phyloP scores from a whole-genome alignment of 2,797 vertebrate genomes.

The Phrynocephalus forsythii region DNA sequence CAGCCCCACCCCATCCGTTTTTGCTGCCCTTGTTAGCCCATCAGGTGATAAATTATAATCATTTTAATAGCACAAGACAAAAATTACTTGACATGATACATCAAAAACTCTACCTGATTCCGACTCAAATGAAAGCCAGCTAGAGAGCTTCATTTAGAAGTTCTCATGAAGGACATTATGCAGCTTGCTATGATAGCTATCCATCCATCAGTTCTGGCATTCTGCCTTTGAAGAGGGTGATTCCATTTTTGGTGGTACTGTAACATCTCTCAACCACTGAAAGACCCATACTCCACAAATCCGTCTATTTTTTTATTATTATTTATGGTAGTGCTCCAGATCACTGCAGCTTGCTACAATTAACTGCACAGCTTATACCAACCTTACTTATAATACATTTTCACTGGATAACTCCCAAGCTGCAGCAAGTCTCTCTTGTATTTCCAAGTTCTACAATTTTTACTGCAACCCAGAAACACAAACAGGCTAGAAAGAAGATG shows the following conservation, averaged over 20 bases:
- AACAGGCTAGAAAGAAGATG: background rate
- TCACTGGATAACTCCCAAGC: background rate
- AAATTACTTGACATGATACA: background rate
- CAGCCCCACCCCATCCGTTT: too few relatives aligned
- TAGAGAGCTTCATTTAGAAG: background rate
- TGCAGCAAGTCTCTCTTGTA: background rate
- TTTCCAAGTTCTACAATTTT: background rate
- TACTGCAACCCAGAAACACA: background rate
- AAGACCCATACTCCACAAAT: background rate
- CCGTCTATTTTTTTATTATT: background rate
- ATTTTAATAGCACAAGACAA: background rate
- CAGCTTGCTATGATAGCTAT: background rate
- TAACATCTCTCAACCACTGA: background rate
- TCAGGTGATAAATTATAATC: too few relatives aligned
- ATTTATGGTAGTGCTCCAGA: background rate
- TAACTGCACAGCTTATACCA: background rate
- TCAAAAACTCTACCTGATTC: background rate
- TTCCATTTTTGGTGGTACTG: background rate
- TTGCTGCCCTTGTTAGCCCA: too few relatives aligned
- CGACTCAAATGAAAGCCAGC: background rate
- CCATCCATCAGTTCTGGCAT: background rate
- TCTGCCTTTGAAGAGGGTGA: background rate
- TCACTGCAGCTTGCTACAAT: background rate
- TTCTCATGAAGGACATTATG: background rate
- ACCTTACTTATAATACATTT: background rate